Evolutionary conservation across 2,888 invertebrate genomes (phyloP).

Genomic region (Isotomurus palustris): DNA sequence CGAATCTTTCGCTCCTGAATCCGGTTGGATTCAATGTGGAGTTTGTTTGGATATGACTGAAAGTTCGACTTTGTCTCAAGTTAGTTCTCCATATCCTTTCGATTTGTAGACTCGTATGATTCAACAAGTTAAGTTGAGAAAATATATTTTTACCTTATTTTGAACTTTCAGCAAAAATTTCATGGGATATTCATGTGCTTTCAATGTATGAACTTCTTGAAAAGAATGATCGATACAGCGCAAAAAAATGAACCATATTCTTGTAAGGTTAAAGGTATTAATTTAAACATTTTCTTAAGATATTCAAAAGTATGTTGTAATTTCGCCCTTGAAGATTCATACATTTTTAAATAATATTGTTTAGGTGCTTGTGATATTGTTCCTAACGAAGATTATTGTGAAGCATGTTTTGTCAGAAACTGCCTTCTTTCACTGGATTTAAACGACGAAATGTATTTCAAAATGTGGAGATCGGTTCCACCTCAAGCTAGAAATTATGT

Average conservation of each 20-base stretch:
- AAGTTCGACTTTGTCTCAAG: too few species aligned
- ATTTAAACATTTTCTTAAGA: background rate
- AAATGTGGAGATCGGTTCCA: slow-evolving; percentile 32
- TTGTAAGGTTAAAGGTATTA: background rate
- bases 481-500: slow-evolving; percentile 21
- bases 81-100: too few species aligned
- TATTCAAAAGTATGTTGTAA: background rate
- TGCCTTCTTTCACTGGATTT: slow-evolving; percentile 26
- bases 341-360: background rate
- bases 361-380: slow-evolving; percentile 10
- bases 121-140: too few species aligned
- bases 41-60: background rate
- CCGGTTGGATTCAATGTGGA: slow-evolving; percentile 2
- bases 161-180: slow-evolving; percentile 24
- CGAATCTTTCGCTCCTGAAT: background rate
- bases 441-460: slow-evolving; percentile 30
- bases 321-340: too few species aligned
- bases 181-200: slow-evolving; percentile 27
- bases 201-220: slow-evolving; percentile 17
- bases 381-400: slow-evolving; percentile 22
- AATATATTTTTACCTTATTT: background rate
- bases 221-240: slow-evolving; percentile 17
- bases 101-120: too few species aligned
- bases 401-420: slow-evolving; percentile 27
- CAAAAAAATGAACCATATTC: slow-evolving; percentile 15